phyloP scores from a whole-genome alignment of 2,888 invertebrate genomes.

The Leucoma salicis region DNA sequence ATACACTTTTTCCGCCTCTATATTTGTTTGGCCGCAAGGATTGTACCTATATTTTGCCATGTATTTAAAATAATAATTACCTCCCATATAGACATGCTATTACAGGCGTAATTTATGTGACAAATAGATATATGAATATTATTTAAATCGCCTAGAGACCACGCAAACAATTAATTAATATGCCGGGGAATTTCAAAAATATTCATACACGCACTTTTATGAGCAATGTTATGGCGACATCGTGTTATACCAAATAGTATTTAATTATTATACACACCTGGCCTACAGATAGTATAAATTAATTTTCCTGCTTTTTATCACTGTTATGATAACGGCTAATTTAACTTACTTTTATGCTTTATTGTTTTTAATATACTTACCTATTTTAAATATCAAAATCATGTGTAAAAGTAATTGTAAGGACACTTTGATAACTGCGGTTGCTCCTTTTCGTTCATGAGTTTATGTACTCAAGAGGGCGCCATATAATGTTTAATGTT shows the following conservation, averaged over 20 bases:
- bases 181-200: slow-evolving; percentile 9
- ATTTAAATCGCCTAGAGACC: slow-evolving; percentile 8
- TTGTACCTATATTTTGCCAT: no score
- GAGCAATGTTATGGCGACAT: slow-evolving; percentile 8
- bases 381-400: no score
- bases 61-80: no score
- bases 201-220: slow-evolving; percentile 7
- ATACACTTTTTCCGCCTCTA: no score
- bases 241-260: slow-evolving; percentile 17
- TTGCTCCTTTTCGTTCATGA: no score
- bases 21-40: no score
- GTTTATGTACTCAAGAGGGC: no score
- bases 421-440: no score
- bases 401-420: no score
- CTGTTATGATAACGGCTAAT: slow-evolving; percentile 15
- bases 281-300: slow-evolving; percentile 3
- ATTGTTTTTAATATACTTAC: slow-evolving; percentile 2
- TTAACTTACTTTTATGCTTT: slow-evolving; percentile 9
- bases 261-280: slow-evolving; percentile 25
- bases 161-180: slow-evolving; percentile 14
- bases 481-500: no score
- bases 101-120: no score
- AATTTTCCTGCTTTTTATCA: slow-evolving; percentile 9
- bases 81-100: no score
- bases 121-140: slow-evolving; percentile 4